phyloP scores from a whole-genome alignment of 1,140 invertebrate genomes.

The Hyles vespertilio region DNA sequence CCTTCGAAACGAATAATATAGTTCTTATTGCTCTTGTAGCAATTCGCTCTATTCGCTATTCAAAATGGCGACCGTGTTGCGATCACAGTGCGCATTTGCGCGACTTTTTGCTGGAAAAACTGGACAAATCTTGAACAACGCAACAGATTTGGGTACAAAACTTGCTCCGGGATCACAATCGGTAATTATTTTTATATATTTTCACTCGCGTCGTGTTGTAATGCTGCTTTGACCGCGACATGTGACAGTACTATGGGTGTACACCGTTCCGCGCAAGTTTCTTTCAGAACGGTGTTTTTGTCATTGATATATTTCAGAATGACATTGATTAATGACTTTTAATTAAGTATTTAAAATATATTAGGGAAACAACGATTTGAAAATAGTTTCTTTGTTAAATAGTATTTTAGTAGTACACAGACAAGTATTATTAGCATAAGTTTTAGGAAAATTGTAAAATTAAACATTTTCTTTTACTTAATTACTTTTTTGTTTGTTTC shows the following conservation, averaged over 20 bases:
- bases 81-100: constrained; percentile 70
- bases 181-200: constrained; percentile 73
- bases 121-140: constrained; percentile 63
- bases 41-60: constrained; percentile 76
- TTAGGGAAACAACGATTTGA: too few relatives aligned
- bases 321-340: constrained; percentile 22
- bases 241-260: constrained; percentile 73
- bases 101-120: constrained; percentile 69
- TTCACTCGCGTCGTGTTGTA: constrained; percentile 53
- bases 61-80: constrained; percentile 76
- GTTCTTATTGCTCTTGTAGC: constrained; percentile 74
- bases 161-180: constrained; percentile 52
- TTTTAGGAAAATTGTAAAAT: neutral
- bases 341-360: neutral
- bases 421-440: neutral
- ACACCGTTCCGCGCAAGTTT: constrained; percentile 53
- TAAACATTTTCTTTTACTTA: constrained; percentile 6
- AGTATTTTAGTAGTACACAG: too few relatives aligned
- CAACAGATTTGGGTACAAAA: constrained; percentile 61
- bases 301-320: constrained; percentile 29
- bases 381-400: neutral
- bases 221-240: constrained; percentile 69
- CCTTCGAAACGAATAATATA: constrained; percentile 76
- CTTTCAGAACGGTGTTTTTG: constrained; percentile 27
- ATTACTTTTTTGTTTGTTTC: constrained; percentile 42